Conservation (phyloP, 2,113 vertebrate genomes). For the Hemiscyllium ocellatum region DNA sequence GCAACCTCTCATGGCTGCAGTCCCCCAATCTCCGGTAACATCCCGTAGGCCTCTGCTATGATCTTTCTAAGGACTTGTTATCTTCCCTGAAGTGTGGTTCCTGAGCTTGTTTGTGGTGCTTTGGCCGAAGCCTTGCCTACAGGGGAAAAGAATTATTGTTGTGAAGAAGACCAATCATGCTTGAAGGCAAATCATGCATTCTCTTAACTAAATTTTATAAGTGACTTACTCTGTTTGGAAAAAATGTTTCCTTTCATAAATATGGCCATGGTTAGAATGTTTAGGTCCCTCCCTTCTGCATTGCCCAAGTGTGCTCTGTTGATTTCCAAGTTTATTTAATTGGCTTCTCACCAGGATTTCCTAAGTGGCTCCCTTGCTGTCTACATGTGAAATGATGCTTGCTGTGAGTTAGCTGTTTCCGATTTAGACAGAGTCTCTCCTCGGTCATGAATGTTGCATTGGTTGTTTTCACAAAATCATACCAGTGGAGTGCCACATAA, state of each 20-base stretch:
- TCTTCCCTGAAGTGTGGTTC: background rate
- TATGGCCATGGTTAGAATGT: too few relatives aligned
- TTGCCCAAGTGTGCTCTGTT: background rate
- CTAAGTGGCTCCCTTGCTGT: background rate
- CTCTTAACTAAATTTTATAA: background rate
- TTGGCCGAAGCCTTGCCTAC: background rate
- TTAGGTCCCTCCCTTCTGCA: background rate
- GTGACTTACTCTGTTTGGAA: background rate
- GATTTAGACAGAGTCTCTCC: background rate
- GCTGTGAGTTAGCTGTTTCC: background rate
- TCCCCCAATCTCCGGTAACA: background rate
- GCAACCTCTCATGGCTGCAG: background rate
- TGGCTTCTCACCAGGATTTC: background rate
- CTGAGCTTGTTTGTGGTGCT: background rate
- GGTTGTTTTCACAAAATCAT: background rate
- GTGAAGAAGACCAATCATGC: background rate
- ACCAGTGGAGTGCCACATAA: too few relatives aligned
- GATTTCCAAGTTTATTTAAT: too few relatives aligned
- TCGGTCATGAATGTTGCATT: background rate
- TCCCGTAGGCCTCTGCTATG: background rate
- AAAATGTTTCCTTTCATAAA: background rate
- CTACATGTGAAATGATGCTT: background rate
- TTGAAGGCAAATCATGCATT: background rate
- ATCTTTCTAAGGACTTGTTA: background rate
- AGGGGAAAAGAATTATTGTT: background rate